Conservation (phyloP, 2,113 vertebrate species). For the Empidonax alnorum region DNA sequence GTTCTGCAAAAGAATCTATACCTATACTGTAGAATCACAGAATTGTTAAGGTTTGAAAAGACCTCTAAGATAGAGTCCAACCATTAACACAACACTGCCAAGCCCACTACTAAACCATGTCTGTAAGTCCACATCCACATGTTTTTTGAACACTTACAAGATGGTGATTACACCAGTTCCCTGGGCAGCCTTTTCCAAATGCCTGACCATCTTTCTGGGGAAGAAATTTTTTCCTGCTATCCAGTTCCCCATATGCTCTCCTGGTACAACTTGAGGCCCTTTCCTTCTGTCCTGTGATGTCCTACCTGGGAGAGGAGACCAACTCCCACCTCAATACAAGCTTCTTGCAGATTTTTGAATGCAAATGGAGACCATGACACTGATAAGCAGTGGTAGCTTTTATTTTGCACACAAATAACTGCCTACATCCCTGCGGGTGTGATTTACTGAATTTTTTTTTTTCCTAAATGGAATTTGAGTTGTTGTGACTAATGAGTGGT, state of each 20-base stretch:
- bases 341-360: neutral
- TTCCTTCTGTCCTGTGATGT: neutral
- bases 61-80: neutral
- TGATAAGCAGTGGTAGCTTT: neutral
- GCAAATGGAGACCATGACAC: neutral
- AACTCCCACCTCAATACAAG: accelerated
- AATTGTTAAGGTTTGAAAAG: neutral
- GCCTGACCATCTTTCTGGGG: neutral
- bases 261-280: neutral
- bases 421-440: neutral
- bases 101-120: neutral
- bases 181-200: neutral
- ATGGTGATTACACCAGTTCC: neutral
- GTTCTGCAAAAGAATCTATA: neutral
- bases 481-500: neutral
- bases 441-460: neutral
- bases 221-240: neutral
- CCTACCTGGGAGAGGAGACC: neutral
- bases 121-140: neutral
- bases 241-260: neutral
- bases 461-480: neutral
- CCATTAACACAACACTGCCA: neutral
- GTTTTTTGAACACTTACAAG: neutral
- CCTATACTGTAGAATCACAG: neutral
- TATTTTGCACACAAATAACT: neutral